Evolutionary conservation across 2,797 vertebrate genomes (phyloP), one percentile per base, ranked within the genome.

Genomic region (Psittacula derbiana): DNA sequence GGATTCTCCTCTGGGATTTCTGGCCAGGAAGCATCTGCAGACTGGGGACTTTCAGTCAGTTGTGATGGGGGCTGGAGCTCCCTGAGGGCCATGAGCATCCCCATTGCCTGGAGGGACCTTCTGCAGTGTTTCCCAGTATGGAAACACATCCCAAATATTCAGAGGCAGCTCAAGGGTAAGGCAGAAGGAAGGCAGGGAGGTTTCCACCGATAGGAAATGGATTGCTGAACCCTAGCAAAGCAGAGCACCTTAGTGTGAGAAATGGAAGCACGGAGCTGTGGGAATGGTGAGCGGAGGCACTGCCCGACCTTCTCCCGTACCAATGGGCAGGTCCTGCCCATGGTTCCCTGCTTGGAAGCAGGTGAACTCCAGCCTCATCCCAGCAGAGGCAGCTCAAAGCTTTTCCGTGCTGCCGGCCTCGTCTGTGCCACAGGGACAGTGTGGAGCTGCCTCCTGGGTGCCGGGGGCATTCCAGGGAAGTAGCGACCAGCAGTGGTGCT

Each of bases 101-200:
- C 28, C n/a, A 0, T 8, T 4, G 15, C 27, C 2, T 0, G 46
- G 46, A 33, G 40, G 20, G 53, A 14, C 4, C 12, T 60, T 10
- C 33, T 55, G 57, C 43, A 36, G 19, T 12, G 11, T 20, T 81
- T 47, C 15, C 58, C 52, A 36, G 11, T 58, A 36, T 16, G 23
- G 33, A 58, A 58, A 11, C 57, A 17, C 23, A 58, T 16, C 33
- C 31, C 19, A n/a, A 13, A 16, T 53, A 38, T 9, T n/a, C 16
- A 11, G 44, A 60, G 11, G 40, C 8, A 6, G 58, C 2, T 61
- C 36, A 20, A 46, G 38, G 18, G 18, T 31, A 11, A 52, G 46
- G 8, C 8, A 5, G 4, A n/a, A 17, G 21, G 19, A 11, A 38
- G 27, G 12, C 27, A 3, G 49, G 71, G 41, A 11, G 38, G 55